Conservation (phyloP, 2,888 invertebrate species). For the Loripinus fragilis region DNA sequence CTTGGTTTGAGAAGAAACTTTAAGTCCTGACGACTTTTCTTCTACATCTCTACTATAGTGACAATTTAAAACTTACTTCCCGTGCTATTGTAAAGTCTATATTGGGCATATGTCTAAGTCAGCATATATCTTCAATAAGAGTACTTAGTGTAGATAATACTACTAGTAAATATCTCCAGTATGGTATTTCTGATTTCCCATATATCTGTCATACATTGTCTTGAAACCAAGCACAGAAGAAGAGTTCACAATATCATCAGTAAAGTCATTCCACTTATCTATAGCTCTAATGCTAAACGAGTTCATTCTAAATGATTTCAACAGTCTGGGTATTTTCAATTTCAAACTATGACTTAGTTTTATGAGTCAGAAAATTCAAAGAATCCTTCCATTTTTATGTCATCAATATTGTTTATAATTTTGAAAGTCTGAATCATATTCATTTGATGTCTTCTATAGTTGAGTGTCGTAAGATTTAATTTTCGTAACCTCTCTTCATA, state of each 20-base stretch:
- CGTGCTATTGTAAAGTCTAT: too few relatives aligned
- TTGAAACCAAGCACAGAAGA: neutral
- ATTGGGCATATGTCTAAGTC: too few relatives aligned
- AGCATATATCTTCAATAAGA: too few relatives aligned
- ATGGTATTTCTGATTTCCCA: neutral
- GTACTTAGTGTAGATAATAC: too few relatives aligned
- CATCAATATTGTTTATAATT: neutral
- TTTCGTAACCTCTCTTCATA: too few relatives aligned
- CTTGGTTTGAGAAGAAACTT: too few relatives aligned
- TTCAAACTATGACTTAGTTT: slow-evolving; percentile 11
- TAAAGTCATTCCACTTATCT: neutral
- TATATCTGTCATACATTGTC: neutral
- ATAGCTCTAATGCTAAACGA: neutral
- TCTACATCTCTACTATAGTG: too few relatives aligned
- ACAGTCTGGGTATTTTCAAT: neutral
- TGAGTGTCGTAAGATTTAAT: slow-evolving; percentile 27
- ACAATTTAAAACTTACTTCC: too few relatives aligned
- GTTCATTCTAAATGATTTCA: slow-evolving; percentile 3
- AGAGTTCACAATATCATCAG: neutral
- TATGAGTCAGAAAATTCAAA: slow-evolving; percentile 9
- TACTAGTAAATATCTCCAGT: too few relatives aligned
- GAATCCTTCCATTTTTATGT: neutral
- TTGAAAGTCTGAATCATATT: slow-evolving; percentile 34
- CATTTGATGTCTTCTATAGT: slow-evolving; percentile 11
- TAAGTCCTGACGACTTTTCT: too few relatives aligned